Evolutionary conservation across 2,113 vertebrate species (phyloP).

Genomic region (Tylochromis polylepis): DNA sequence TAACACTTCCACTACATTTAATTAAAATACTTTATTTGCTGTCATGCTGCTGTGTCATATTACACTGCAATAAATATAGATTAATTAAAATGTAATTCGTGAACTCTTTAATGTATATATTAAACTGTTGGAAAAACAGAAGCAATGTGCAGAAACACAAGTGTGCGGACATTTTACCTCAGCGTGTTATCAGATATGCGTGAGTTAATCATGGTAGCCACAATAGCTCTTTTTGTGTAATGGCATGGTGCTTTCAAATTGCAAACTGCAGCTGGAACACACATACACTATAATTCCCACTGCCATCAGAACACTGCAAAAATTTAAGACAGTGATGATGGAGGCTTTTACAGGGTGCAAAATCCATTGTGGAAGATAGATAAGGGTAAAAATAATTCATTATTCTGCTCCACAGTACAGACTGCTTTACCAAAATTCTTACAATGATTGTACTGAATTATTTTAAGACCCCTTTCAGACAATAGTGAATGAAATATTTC

Average conservation of each 20-base stretch:
- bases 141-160: not conserved
- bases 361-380: not conserved
- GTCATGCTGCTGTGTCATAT: not conserved
- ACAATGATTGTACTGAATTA: not conserved
- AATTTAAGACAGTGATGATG: not conserved
- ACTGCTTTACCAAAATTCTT: not conserved
- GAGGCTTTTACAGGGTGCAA: not conserved
- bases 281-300: not conserved
- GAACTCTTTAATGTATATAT: not conserved
- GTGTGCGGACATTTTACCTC: not conserved
- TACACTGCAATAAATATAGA: not conserved
- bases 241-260: not conserved
- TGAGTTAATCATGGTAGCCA: not conserved
- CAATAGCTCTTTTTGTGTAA: not conserved
- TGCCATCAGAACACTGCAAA: not conserved
- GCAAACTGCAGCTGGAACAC: not conserved
- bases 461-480: not conserved
- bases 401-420: not conserved
- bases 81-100: not conserved
- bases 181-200: not conserved
- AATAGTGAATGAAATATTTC: not conserved
- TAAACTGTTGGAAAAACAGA: not conserved
- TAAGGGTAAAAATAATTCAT: not conserved
- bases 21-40: constrained; percentile 4
- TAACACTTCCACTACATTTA: not conserved